phyloP scores from a whole-genome alignment of 2,113 vertebrate species.

The Lethenteron camtschaticum region DNA sequence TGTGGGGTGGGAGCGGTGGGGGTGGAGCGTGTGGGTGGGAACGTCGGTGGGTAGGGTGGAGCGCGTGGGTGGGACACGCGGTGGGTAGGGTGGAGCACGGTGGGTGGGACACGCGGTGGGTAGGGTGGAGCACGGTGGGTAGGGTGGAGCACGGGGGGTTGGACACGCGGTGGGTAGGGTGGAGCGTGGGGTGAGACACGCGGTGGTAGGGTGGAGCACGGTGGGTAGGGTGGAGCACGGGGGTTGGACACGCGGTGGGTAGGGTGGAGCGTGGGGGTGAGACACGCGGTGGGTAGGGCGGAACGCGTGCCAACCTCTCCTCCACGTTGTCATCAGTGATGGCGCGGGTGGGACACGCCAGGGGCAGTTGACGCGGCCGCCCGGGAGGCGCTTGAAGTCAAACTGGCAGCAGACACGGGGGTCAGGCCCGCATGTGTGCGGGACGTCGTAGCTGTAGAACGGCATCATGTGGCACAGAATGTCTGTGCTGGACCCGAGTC shows the following conservation, averaged over 20 bases:
- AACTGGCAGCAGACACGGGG: conserved; percentile 84
- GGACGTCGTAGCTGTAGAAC: conserved; percentile 85
- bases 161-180: too few species aligned
- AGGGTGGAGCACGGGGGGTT: too few species aligned
- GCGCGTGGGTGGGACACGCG: too few species aligned
- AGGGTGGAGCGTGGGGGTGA: background rate
- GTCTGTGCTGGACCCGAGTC: conserved; percentile 26
- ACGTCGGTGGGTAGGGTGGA: too few species aligned
- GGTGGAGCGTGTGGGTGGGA: too few species aligned
- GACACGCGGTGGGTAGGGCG: background rate
- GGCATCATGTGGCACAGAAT: conserved; percentile 95
- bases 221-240: too few species aligned
- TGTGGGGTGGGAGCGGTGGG: too few species aligned
- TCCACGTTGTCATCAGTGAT: conserved; percentile 50
- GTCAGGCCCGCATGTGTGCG: conserved; percentile 79
- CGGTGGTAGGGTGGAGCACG: too few species aligned
- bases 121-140: too few species aligned
- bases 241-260: background rate
- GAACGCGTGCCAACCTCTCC: conserved; percentile 29
- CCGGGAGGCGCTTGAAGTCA: conserved; percentile 68
- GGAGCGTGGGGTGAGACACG: too few species aligned
- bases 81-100: too few species aligned
- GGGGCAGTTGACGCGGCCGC: conserved; percentile 51
- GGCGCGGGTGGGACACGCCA: conserved; percentile 51
- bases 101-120: background rate